A percentile compares a stretch with the other conserved stretches of the same genome.
These are phyloP conservation scores for Alca torda DNA, from an alignment of 2,797 vertebrate species.

Conservation along the genomic window DNA sequence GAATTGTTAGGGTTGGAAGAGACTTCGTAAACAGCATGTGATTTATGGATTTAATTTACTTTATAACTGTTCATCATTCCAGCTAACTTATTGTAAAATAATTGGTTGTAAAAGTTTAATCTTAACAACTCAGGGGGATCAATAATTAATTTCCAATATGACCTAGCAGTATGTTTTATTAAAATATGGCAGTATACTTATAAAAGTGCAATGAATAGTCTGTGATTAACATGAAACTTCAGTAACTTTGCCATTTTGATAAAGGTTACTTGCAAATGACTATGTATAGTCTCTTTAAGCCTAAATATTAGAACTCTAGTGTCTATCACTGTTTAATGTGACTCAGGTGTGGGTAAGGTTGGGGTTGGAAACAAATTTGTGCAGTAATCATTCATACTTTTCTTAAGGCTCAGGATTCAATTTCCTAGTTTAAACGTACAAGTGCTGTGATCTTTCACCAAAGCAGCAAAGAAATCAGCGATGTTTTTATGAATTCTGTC, in stretches of 20 bases:
- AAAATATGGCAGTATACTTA: not conserved
- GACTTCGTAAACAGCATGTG: not conserved
- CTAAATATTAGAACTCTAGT: not conserved
- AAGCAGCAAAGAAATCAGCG: not conserved
- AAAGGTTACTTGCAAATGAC: not conserved
- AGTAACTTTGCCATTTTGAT: not conserved
- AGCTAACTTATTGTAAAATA: conserved; percentile 7
- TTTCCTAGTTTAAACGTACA: not conserved
- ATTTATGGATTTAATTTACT: conserved; percentile 50
- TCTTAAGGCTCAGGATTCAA: not conserved
- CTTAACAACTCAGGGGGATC: not conserved
- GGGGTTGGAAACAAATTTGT: not conserved
- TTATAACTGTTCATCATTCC: not conserved
- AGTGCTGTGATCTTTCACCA: not conserved
- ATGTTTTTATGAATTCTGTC: not conserved
- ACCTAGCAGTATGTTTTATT: not conserved
- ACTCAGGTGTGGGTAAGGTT: not conserved
- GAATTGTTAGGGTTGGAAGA: no score
- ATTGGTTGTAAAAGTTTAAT: conserved; percentile 53
- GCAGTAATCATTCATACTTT: not conserved
- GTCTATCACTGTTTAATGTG: not conserved
- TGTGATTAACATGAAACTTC: not conserved
- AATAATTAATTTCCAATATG: conserved; percentile 51
- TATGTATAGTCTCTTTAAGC: not conserved
- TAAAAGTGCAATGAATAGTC: not conserved